Evolutionary conservation across 2,797 vertebrate species (phyloP).

Genomic region (Scolopax bukidnonensis): DNA sequence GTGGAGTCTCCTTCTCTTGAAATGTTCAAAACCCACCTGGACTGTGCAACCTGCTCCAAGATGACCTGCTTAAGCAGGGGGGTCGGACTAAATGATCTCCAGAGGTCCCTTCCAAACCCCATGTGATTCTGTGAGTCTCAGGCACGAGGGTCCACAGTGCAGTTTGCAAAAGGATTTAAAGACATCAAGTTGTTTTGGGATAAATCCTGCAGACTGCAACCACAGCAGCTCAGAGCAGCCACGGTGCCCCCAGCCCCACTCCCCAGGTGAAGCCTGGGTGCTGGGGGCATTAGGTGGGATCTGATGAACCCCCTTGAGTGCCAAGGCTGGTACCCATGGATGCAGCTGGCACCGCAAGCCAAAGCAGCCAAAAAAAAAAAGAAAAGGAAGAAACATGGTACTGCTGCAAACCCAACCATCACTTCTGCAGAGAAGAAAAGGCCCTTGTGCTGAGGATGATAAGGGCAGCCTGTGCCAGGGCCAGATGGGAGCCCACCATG

Average conservation of each 20-base stretch:
- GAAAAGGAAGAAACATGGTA: accelerated
- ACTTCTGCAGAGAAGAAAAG: neutral
- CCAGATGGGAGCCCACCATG: neutral
- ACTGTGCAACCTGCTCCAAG: too few species aligned
- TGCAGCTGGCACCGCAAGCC: neutral
- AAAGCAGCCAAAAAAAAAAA: neutral
- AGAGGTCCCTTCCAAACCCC: too few species aligned
- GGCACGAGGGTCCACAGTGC: accelerated
- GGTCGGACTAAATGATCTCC: too few species aligned
- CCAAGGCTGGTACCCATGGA: neutral
- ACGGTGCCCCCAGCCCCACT: neutral
- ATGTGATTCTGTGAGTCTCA: neutral
- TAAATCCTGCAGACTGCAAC: neutral
- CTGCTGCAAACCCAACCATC: accelerated
- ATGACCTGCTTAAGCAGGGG: too few species aligned
- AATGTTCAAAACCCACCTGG: too few species aligned
- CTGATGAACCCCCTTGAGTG: accelerated
- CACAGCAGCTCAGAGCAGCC: neutral
- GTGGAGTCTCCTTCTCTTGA: too few species aligned
- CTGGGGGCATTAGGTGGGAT: accelerated
- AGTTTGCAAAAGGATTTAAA: neutral
- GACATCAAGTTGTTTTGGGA: neutral
- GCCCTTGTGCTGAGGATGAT: neutral
- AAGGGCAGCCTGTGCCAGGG: neutral
- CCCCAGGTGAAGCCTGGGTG: accelerated